These are phyloP conservation scores for Haliclystus octoradiatus DNA, from an alignment of 30 jellyfish, hydroid and myxozoan genomes.

Conservation along the genomic window DNA sequence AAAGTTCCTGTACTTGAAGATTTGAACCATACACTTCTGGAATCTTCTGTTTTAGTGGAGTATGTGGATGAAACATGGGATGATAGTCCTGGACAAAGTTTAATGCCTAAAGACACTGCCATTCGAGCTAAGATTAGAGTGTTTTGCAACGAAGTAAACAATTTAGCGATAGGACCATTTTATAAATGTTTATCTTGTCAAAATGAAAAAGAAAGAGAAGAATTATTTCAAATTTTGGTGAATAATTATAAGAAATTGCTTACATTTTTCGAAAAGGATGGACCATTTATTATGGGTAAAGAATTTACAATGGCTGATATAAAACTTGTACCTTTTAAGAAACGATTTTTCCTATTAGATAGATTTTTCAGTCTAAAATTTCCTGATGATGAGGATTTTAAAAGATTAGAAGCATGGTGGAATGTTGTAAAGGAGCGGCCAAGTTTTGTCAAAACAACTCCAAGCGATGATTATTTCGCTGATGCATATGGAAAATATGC, in stretches of 20 bases:
- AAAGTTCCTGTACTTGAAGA: slow-evolving; percentile 50
- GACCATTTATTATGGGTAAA: slow-evolving; percentile 47
- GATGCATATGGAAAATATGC: too few relatives aligned
- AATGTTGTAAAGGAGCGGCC: slow-evolving; percentile 34
- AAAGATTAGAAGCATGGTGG: slow-evolving; percentile 38
- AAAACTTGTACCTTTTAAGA: slow-evolving; percentile 34
- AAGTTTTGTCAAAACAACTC: slow-evolving; percentile 33
- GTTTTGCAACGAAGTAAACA: slow-evolving; percentile 35
- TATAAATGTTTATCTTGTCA: slow-evolving; percentile 26
- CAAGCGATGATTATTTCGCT: slow-evolving; percentile 14
- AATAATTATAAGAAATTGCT: slow-evolving; percentile 13
- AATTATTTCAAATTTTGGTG: slow-evolving; percentile 9
- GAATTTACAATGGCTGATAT: slow-evolving; percentile 34
- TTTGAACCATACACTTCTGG: slow-evolving; percentile 27
- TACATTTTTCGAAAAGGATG: slow-evolving; percentile 18
- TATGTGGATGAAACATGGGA: slow-evolving; percentile 47
- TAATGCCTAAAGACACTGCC: slow-evolving; percentile 43
- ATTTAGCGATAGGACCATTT: slow-evolving; percentile 26
- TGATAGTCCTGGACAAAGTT: slow-evolving; percentile 31
- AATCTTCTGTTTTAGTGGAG: slow-evolving; percentile 50
- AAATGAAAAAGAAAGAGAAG: slow-evolving; percentile 17
- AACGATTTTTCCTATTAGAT: slow-evolving; percentile 26
- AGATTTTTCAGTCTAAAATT: slow-evolving; percentile 16
- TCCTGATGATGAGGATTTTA: slow-evolving; percentile 27
- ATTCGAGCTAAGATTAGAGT: slow-evolving; percentile 40